These are phyloP conservation scores for Protobothrops flavoviridis DNA, from an alignment of 2,113 vertebrate species.

Conservation along the genomic window DNA sequence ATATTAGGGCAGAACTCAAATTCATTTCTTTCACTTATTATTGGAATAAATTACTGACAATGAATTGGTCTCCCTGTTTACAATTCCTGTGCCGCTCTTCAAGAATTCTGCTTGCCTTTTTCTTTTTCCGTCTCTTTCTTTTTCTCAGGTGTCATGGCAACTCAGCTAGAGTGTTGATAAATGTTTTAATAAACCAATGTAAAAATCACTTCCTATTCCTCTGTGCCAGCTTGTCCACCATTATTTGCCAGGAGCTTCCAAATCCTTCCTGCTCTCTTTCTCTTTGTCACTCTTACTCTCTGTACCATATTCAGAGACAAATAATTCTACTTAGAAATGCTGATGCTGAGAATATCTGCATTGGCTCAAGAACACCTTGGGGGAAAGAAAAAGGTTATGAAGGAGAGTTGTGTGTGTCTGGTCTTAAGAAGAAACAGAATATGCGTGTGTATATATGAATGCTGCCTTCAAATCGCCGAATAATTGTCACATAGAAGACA, in stretches of 20 bases:
- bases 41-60: neutral
- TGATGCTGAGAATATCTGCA: neutral
- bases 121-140: neutral
- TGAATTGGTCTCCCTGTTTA: neutral
- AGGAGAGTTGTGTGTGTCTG: neutral
- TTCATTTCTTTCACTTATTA: neutral
- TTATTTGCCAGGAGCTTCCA: neutral
- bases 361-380: neutral
- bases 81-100: neutral
- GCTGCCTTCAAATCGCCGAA: neutral
- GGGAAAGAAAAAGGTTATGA: neutral
- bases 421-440: neutral
- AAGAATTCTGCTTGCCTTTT: neutral
- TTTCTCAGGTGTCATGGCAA: neutral
- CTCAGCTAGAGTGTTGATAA: neutral
- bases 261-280: neutral
- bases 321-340: neutral
- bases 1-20: neutral
- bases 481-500: neutral
- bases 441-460: neutral
- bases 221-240: neutral
- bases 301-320: neutral
- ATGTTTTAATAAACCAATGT: neutral
- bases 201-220: neutral
- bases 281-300: neutral